Percentiles rank a stretch among this genome's conserved stretches.
Conservation (phyloP, 2,113 vertebrate genomes). For the Stegostoma tigrinum region DNA sequence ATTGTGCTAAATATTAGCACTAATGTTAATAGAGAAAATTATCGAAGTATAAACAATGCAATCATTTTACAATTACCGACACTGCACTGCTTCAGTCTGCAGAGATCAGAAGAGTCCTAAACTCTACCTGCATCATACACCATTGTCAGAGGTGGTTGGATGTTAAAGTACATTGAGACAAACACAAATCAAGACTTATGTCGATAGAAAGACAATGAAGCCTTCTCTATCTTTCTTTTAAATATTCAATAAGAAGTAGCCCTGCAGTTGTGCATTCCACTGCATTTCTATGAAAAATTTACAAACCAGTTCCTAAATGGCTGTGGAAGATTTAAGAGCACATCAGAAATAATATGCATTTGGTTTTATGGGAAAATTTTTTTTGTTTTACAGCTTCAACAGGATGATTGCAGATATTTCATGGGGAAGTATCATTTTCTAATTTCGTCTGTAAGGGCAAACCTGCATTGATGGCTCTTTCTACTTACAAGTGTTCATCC, state of each 20-base stretch:
- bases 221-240: not conserved
- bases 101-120: not conserved
- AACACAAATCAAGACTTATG: not conserved
- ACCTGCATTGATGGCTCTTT: not conserved
- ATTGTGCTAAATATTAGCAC: not conserved
- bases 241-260: not conserved
- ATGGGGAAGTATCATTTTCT: not conserved
- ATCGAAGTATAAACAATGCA: not conserved
- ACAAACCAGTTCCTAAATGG: not conserved
- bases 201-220: not conserved
- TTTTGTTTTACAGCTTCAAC: not conserved
- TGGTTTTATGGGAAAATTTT: not conserved
- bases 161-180: not conserved
- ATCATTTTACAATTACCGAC: not conserved
- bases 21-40: not conserved
- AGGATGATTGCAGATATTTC: not conserved
- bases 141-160: not conserved
- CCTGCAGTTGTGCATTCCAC: too few species aligned
- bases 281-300: too few species aligned
- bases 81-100: not conserved
- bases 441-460: not conserved
- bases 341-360: not conserved
- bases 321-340: not conserved
- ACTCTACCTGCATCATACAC: not conserved
- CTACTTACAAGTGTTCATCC: slow-evolving; percentile 81